Base-by-base conservation (phyloP, 1,140 invertebrate genomes). In the Drosophila melanogaster region DNA sequence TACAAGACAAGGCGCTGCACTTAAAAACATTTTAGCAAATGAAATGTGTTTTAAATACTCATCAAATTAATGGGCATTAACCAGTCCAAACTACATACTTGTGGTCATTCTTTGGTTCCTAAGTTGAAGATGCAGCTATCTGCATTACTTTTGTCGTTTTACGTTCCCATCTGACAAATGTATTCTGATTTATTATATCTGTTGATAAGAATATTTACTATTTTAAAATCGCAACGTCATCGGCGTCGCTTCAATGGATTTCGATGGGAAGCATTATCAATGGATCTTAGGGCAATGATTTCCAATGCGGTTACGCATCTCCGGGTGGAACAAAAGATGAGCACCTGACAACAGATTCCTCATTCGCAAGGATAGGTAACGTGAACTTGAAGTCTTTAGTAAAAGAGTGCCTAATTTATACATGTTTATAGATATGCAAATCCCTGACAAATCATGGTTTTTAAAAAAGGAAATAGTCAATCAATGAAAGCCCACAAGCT, bases 181-280 rank as follows among this genome's bases (percentile, higher is more conserved):
- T 54, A 19, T 10, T 6, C 33, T 30, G 51, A 60, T 26, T 57
- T 61, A 61, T 57, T 61, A 10, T 40, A 40, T 22, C 30, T 15
- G 24, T 40, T 49, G 62, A 66, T 67, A 67, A 64, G 59, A 46
- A 38, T 40, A 40, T 57, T 33, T 58, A 58, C 57, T 43, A 33
- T 62, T 22, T 15, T 7, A 60, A 50, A 50, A 50, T 4, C 0
- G 26, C 62, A 4, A 15, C 7, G 40, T 69, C 65, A 67, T 44
- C 22, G 15, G 46, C 15, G 4, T 46, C 33, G 49, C 49, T 47
- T 67, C 37, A 67, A 26, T 64, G 37, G 62, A 49, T 41, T 41
- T 43, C 33, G 30, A 65, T 51, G 8, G 10, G 17, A 26, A 22
- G 12, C 30, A n/a, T 64, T 46, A 69, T 69, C 65, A 69, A 66